These are phyloP conservation scores for Hydrotaea diabolus DNA, from an alignment of 2,888 invertebrate genomes.

Conservation along the genomic window DNA sequence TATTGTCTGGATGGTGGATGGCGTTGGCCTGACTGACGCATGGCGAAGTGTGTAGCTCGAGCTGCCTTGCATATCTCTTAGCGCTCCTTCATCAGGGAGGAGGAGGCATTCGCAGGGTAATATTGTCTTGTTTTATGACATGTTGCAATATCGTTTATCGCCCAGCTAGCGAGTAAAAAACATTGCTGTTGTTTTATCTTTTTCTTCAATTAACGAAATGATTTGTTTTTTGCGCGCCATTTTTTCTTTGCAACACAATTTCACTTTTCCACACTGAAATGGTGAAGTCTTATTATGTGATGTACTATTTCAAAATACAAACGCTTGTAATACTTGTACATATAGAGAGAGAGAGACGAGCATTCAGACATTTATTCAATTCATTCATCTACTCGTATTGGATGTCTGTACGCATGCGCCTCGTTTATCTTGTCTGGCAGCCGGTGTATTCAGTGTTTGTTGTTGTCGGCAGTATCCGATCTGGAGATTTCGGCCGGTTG, in stretches of 20 bases:
- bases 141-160: conserved; percentile 55
- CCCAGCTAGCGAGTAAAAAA: neutral
- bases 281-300: neutral
- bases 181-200: neutral
- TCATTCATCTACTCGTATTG: neutral
- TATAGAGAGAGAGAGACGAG: neutral
- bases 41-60: neutral
- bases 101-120: conserved; percentile 1
- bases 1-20: conserved; percentile 36
- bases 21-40: too few relatives aligned
- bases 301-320: conserved; percentile 34
- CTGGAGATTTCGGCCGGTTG: neutral
- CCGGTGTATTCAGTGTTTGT: too few relatives aligned
- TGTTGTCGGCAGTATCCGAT: too few relatives aligned
- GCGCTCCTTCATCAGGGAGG: neutral
- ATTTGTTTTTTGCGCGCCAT: conserved; percentile 8
- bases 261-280: conserved; percentile 29
- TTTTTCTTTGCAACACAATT: neutral
- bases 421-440: too few relatives aligned
- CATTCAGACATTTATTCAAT: neutral
- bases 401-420: neutral
- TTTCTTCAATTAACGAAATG: conserved; percentile 41
- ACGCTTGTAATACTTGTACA: neutral
- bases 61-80: too few relatives aligned
- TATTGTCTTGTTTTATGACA: conserved; percentile 48